Evolutionary conservation across 2,113 vertebrate species (phyloP).

Genomic region (Verasper variegatus): DNA sequence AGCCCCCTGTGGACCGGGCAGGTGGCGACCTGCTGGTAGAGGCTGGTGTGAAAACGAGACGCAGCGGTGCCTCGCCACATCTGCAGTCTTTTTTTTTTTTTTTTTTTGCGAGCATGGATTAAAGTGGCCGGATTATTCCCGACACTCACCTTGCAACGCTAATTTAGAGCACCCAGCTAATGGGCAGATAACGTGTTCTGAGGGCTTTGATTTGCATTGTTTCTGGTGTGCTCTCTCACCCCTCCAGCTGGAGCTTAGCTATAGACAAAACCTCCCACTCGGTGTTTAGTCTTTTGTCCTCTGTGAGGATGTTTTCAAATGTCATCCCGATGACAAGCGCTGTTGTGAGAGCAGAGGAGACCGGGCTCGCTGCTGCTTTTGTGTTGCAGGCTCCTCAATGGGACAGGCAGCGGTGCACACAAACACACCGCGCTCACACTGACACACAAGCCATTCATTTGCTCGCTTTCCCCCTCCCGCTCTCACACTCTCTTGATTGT

Average conservation of each 20-base stretch:
- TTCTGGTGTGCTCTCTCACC: conserved; percentile 52
- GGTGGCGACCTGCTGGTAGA: conserved; percentile 52
- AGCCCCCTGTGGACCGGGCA: conserved; percentile 60
- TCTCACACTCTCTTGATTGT: conserved; percentile 64
- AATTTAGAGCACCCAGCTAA: conserved; percentile 60
- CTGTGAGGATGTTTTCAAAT: conserved; percentile 77
- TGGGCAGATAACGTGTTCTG: conserved; percentile 69
- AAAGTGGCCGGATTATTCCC: conserved; percentile 57
- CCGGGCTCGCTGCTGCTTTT: conserved; percentile 63
- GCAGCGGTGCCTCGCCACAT: conserved; percentile 31
- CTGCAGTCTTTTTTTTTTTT: conserved; percentile 31
- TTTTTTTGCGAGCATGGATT: not conserved
- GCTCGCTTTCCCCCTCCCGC: conserved; percentile 27
- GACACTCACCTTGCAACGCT: conserved; percentile 73
- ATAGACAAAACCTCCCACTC: conserved; percentile 74
- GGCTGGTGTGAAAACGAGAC: conserved; percentile 40
- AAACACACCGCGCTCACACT: conserved; percentile 47
- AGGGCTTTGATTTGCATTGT: conserved; percentile 64
- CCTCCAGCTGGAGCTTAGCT: conserved; percentile 64
- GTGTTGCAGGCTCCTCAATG: conserved; percentile 64
- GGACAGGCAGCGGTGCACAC: conserved; percentile 67
- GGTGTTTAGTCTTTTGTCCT: conserved; percentile 74
- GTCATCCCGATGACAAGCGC: conserved; percentile 78
- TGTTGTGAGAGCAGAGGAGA: conserved; percentile 62
- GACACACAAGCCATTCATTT: conserved; percentile 71